These are phyloP conservation scores for Vesta saturnalis DNA, from an alignment of 2,888 invertebrate species.

Conservation along the genomic window DNA sequence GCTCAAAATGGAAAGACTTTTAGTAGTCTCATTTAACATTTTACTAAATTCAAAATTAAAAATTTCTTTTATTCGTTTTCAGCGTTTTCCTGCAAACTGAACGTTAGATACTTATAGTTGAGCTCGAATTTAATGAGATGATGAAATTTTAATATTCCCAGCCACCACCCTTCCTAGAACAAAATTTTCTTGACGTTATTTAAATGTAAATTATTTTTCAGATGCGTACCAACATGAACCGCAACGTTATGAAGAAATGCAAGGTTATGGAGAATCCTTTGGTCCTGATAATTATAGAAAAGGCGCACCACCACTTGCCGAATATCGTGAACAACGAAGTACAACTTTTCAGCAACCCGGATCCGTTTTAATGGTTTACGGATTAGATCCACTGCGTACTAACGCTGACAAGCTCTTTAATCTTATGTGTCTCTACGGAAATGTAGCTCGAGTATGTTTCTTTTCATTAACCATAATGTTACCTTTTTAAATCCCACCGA, in stretches of 20 bases:
- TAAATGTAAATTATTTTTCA: constrained; percentile 51
- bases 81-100: no score
- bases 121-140: not conserved
- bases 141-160: no score
- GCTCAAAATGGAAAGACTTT: no score
- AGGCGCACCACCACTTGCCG: constrained; percentile 64
- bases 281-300: constrained; percentile 58
- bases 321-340: constrained; percentile 58
- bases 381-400: constrained; percentile 90
- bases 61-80: no score
- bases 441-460: constrained; percentile 93
- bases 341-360: constrained; percentile 72
- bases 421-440: constrained; percentile 98
- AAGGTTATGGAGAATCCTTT: constrained; percentile 59
- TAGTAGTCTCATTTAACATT: no score
- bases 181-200: not conserved
- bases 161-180: not conserved
- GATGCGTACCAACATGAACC: constrained; percentile 56
- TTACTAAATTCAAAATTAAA: no score
- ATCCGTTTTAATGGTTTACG: constrained; percentile 98
- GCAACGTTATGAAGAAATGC: constrained; percentile 62
- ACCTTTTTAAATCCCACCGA: no score
- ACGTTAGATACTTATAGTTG: no score
- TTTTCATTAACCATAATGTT: not conserved
- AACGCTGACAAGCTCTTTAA: constrained; percentile 98